Conservation (phyloP, 2,888 invertebrate species). For the Philereme vetulata region DNA sequence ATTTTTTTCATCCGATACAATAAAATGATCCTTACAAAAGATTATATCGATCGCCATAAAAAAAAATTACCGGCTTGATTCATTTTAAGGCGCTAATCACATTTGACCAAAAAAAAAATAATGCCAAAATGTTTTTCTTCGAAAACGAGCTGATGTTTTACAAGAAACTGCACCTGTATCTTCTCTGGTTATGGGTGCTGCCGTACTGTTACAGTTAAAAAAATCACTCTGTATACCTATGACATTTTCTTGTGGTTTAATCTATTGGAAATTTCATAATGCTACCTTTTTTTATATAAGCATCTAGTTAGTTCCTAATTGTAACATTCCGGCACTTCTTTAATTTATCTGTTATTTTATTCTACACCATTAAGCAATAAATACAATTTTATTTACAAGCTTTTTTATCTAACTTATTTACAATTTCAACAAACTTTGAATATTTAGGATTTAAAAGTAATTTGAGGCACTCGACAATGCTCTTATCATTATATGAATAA, state of each 20-base stretch:
- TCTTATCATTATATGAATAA: slow-evolving; percentile 23
- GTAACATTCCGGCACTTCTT: slow-evolving; percentile 18
- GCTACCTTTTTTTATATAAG: not conserved
- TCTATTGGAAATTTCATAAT: slow-evolving; percentile 5
- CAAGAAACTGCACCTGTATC: too few relatives aligned
- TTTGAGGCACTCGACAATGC: slow-evolving; percentile 32
- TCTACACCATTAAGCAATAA: slow-evolving; percentile 7
- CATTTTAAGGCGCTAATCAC: too few relatives aligned
- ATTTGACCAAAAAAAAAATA: too few relatives aligned
- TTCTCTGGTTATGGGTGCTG: too few relatives aligned
- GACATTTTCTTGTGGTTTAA: not conserved
- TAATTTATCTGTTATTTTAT: slow-evolving; percentile 8
- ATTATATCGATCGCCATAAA: too few relatives aligned
- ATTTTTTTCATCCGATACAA: too few relatives aligned
- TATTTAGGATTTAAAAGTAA: slow-evolving; percentile 26
- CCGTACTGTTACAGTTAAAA: too few relatives aligned
- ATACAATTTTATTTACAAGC: slow-evolving; percentile 31
- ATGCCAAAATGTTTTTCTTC: too few relatives aligned
- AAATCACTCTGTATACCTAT: not conserved
- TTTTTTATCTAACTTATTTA: slow-evolving; percentile 13
- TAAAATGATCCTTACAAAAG: too few relatives aligned
- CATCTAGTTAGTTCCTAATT: slow-evolving; percentile 4
- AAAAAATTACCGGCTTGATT: too few relatives aligned
- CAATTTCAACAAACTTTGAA: slow-evolving; percentile 18
- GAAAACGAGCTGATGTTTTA: too few relatives aligned